Evolutionary conservation across 1,140 invertebrate genomes (phyloP), one percentile per base, ranked within the genome.

Genomic region (Magallana angulata): DNA sequence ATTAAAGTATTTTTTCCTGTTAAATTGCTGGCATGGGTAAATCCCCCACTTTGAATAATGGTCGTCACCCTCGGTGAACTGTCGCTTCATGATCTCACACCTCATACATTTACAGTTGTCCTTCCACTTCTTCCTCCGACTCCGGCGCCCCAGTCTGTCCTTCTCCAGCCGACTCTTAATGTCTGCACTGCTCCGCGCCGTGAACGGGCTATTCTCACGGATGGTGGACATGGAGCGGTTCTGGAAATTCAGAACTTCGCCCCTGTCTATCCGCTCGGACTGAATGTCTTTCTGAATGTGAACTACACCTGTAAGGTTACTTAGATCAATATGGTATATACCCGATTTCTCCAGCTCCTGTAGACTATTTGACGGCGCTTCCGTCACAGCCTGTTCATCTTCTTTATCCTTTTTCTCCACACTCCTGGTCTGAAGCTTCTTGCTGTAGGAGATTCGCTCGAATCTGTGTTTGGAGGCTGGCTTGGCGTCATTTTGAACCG

Each of bases 71-170:
- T 92, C 91, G 64, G 87, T 85, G 85, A 83, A 92, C 58, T 92
- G 89, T 71, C 90, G 58, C 62, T 90, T 88, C 68, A 92, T 88
- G 82, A 92, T 92, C 68, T 92, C 89, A 88, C 91, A 92, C 64
- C 91, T 76, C 89, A 92, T 87, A 85, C 91, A 92, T 82, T 89
- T 88, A 88, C 91, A 92, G 85, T 90, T 85, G 7, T 90, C 90
- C 57, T 89, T 86, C 91, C 91, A 92, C 57, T 92, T 92, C 64
- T 86, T 88, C 30, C 81, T 58, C 59, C 83, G 64, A 80, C 87
- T 89, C 7, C 90, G 76, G 84, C 90, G 85, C 16, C 89, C 84
- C 9, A 84, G 71, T 9, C 57, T 62, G 24, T 89, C 87, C 56
- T 83, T 89, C 84, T 87, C 86, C 64, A 85, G 68, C n/a, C 85